Conservation (phyloP, 2,888 invertebrate genomes). For the Eupithecia dodoneata region DNA sequence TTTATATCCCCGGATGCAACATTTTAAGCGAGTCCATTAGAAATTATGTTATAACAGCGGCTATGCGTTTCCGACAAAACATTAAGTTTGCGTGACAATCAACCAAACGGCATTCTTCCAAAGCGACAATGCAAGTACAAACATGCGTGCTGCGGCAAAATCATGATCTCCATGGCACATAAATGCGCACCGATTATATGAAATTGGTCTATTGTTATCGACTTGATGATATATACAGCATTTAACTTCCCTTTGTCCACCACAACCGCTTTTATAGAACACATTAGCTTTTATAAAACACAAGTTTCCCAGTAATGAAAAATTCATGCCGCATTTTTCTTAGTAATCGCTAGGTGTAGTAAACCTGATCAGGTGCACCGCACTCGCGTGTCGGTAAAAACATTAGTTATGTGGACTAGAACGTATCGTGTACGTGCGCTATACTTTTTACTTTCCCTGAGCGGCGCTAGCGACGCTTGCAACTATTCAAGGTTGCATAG, state of each 20-base stretch:
- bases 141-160: slow-evolving; percentile 41
- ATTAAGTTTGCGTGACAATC: slow-evolving; percentile 39
- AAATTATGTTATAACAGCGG: slow-evolving; percentile 27
- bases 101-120: slow-evolving; percentile 37
- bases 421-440: slow-evolving; percentile 39
- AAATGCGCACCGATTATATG: slow-evolving; percentile 34
- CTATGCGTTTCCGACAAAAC: slow-evolving; percentile 25
- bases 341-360: slow-evolving; percentile 36
- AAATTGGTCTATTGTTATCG: slow-evolving; percentile 40
- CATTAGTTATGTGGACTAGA: slow-evolving; percentile 37
- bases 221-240: slow-evolving; percentile 31
- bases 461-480: slow-evolving; percentile 35
- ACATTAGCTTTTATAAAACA: slow-evolving; percentile 20
- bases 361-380: slow-evolving; percentile 34
- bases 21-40: slow-evolving; percentile 20
- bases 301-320: slow-evolving; percentile 27
- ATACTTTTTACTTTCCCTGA: slow-evolving; percentile 46
- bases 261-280: slow-evolving; percentile 20
- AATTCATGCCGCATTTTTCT: slow-evolving; percentile 35
- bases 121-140: slow-evolving; percentile 30
- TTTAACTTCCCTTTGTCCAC: slow-evolving; percentile 28
- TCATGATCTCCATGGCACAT: slow-evolving; percentile 35
- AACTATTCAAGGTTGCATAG: slow-evolving; percentile 59
- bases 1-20: slow-evolving; percentile 4
- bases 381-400: slow-evolving; percentile 42